phyloP scores from a whole-genome alignment of 2,113 vertebrate species.

The Bungarus multicinctus region DNA sequence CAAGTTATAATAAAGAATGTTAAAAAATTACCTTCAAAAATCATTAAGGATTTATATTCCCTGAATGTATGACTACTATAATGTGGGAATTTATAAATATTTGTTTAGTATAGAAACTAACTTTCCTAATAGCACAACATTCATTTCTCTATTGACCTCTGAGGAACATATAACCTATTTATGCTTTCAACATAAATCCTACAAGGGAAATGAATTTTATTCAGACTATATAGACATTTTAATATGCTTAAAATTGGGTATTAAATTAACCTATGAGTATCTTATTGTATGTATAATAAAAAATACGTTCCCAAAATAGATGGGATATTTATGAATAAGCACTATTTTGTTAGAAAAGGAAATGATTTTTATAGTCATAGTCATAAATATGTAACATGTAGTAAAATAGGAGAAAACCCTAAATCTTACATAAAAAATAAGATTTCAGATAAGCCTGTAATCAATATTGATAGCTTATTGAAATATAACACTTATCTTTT shows the following conservation, averaged over 20 bases:
- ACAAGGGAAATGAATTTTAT: conserved; percentile 25
- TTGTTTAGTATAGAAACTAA: neutral
- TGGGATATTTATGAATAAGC: conserved; percentile 1
- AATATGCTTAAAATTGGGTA: neutral
- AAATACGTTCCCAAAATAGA: neutral
- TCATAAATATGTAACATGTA: conserved; percentile 14
- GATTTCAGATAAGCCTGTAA: conserved; percentile 18
- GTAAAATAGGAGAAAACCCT: neutral
- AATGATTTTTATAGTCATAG: neutral
- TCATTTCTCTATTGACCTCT: conserved; percentile 19
- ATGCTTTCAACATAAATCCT: neutral
- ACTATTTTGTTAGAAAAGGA: neutral
- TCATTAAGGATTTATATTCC: conserved; percentile 1
- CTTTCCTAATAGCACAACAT: neutral
- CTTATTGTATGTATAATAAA: neutral
- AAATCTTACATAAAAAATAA: conserved; percentile 21
- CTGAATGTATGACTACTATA: neutral
- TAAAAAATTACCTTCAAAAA: conserved; percentile 25
- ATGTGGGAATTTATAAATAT: neutral
- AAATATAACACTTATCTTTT: neutral
- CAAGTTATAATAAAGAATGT: conserved; percentile 18
- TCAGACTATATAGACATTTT: neutral
- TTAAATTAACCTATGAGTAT: neutral
- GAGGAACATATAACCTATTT: conserved; percentile 7
- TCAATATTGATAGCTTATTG: neutral